These are phyloP conservation scores for Xylota segnis DNA, from an alignment of 2,888 invertebrate species.

Conservation along the genomic window DNA sequence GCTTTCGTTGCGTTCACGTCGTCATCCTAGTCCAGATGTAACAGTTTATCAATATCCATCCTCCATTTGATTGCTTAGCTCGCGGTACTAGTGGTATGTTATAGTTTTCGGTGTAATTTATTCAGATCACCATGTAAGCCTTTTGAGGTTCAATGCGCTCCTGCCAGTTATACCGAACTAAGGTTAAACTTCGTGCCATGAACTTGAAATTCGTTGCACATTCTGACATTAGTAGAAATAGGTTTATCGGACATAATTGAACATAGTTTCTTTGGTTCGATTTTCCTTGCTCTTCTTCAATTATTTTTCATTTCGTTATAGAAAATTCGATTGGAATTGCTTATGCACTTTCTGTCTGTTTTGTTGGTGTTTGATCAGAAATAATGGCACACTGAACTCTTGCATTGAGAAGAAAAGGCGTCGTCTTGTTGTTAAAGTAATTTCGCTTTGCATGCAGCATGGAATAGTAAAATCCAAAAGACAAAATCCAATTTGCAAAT, in stretches of 20 bases:
- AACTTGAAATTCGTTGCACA: slow-evolving; percentile 39
- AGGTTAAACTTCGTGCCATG: slow-evolving; percentile 4
- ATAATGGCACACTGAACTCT: slow-evolving; percentile 43
- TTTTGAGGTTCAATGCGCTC: not conserved
- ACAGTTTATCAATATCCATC: no score
- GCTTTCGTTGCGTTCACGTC: no score
- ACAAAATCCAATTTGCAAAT: slow-evolving; percentile 53
- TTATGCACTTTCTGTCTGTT: slow-evolving; percentile 31
- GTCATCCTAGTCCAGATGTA: no score
- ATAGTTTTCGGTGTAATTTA: no score
- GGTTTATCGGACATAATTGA: slow-evolving; percentile 59
- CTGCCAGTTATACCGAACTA: not conserved
- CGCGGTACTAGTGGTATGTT: no score
- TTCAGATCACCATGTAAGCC: no score
- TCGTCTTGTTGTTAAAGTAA: slow-evolving; percentile 32
- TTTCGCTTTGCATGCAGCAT: slow-evolving; percentile 21
- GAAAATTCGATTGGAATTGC: slow-evolving; percentile 22
- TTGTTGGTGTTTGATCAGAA: slow-evolving; percentile 29
- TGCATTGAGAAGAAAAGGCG: slow-evolving; percentile 25
- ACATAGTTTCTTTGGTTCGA: slow-evolving; percentile 49
- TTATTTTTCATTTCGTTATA: slow-evolving; percentile 20
- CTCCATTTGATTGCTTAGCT: no score
- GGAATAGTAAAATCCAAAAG: slow-evolving; percentile 14
- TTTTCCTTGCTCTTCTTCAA: slow-evolving; percentile 11
- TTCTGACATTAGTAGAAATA: slow-evolving; percentile 40